Evolutionary conservation across 2,797 vertebrate genomes (phyloP).

Genomic region (Poliocrania exsul): DNA sequence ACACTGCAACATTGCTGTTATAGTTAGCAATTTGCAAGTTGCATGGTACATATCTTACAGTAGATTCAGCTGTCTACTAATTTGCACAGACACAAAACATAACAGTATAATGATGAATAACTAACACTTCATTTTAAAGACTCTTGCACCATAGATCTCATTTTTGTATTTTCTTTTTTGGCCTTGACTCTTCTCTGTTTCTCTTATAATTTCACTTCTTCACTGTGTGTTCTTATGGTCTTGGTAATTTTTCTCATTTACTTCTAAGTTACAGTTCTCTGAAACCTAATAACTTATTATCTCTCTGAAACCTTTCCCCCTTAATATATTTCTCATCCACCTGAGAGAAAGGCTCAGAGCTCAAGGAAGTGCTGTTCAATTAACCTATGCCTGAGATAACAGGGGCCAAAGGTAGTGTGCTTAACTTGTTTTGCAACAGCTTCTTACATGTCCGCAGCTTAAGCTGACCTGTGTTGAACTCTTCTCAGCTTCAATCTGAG

Average conservation of each 20-base stretch:
- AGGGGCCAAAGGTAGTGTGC: neutral
- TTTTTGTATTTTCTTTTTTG: neutral
- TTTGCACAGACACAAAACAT: neutral
- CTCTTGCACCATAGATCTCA: neutral
- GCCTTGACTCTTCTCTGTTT: neutral
- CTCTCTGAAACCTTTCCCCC: neutral
- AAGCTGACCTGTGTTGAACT: neutral
- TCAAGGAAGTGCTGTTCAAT: neutral
- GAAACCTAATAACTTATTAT: neutral
- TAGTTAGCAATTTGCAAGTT: neutral
- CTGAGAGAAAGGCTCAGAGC: neutral
- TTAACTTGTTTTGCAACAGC: neutral
- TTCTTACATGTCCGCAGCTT: neutral
- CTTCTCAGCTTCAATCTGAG: neutral
- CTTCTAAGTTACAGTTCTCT: neutral
- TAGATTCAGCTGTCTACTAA: neutral
- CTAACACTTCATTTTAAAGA: neutral
- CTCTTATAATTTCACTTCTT: neutral
- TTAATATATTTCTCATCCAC: conserved; percentile 1
- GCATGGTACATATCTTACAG: neutral
- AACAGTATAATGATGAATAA: neutral
- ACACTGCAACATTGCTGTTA: neutral
- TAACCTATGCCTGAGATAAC: neutral
- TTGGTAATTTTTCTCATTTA: neutral
- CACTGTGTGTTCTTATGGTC: neutral